These are phyloP conservation scores for Prinia subflava DNA, from an alignment of 2,113 vertebrate genomes.

Conservation along the genomic window DNA sequence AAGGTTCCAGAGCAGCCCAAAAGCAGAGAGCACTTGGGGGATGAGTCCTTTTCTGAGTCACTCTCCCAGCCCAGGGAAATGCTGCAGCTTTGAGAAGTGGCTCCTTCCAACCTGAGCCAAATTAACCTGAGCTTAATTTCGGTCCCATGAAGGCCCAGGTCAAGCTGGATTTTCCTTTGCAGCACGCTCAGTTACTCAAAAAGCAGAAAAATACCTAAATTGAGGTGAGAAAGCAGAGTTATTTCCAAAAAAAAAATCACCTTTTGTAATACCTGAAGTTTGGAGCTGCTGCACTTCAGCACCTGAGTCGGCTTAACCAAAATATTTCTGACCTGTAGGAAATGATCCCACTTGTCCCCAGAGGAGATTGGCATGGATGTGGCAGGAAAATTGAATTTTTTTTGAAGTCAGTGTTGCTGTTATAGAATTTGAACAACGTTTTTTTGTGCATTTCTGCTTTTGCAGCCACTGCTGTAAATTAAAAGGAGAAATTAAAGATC, in stretches of 20 bases:
- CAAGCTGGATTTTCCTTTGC: not conserved
- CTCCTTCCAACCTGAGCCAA: not conserved
- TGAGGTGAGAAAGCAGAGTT: not conserved
- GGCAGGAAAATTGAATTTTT: not conserved
- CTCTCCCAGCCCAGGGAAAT: not conserved
- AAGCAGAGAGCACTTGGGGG: not conserved
- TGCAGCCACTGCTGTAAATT: not conserved
- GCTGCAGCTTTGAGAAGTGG: not conserved
- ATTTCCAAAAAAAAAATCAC: not conserved
- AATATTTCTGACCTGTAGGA: not conserved
- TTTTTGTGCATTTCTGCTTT: not conserved
- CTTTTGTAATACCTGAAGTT: not conserved
- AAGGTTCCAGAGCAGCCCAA: not conserved
- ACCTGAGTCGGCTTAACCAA: not conserved
- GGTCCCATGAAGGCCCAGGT: not conserved
- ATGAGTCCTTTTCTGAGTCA: not conserved
- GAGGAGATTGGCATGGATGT: not conserved
- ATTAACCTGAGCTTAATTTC: not conserved
- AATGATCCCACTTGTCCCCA: not conserved
- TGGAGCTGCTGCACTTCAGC: not conserved
- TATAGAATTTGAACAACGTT: rapidly evolving
- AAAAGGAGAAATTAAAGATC: not conserved
- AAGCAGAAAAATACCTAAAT: not conserved
- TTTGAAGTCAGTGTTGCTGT: rapidly evolving
- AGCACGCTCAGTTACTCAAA: not conserved